phyloP scores from a whole-genome alignment of 1,140 invertebrate genomes.

The Latrodectus geometricus region DNA sequence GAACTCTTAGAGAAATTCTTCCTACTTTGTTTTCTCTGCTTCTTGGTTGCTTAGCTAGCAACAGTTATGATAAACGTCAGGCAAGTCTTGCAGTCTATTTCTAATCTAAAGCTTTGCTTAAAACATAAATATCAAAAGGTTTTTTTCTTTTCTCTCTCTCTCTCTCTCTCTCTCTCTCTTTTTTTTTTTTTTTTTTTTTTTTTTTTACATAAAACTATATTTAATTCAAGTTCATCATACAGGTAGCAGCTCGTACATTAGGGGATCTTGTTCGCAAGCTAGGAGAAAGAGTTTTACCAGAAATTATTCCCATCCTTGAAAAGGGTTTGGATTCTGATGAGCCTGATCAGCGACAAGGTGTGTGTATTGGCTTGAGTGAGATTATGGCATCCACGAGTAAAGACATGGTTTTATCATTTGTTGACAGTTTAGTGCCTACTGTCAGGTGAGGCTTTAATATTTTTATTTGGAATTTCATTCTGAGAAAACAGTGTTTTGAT shows the following conservation, averaged over 20 bases:
- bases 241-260: conserved; percentile 92
- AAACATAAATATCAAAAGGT: not conserved
- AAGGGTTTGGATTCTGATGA: conserved; percentile 89
- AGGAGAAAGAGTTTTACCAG: conserved; percentile 95
- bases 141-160: not conserved
- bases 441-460: conserved; percentile 73
- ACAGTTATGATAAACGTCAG: conserved; percentile 95
- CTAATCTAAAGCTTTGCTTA: not conserved
- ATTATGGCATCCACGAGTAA: conserved; percentile 96
- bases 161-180: too few species aligned
- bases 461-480: too few species aligned
- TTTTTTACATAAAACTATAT: too few species aligned
- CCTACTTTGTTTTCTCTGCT: conserved; percentile 93
- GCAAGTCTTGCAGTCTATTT: conserved; percentile 64
- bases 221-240: conserved; percentile 31
- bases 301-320: conserved; percentile 98
- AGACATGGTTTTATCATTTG: conserved; percentile 94
- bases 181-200: too few species aligned
- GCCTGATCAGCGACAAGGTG: conserved; percentile 94
- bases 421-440: conserved; percentile 97
- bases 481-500: too few species aligned
- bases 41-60: conserved; percentile 92
- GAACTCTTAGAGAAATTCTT: conserved; percentile 95
- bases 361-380: conserved; percentile 97
- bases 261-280: conserved; percentile 97